Evolutionary conservation across 2,797 vertebrate species (phyloP).

Genomic region (Phyllotis vaccarum): DNA sequence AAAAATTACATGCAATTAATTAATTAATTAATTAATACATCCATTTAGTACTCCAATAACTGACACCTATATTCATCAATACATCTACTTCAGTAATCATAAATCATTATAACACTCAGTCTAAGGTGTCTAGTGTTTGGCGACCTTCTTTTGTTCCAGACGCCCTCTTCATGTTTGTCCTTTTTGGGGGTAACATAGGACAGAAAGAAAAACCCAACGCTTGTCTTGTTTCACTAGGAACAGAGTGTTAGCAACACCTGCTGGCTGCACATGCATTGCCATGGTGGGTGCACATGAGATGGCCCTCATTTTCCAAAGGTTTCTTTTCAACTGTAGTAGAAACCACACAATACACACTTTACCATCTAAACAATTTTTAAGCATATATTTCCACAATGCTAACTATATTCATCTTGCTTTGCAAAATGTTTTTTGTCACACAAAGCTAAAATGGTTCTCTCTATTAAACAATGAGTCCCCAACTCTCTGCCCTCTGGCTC

Average conservation of each 20-base stretch:
- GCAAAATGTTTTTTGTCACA: not conserved
- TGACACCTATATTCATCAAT: not conserved
- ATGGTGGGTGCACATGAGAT: not conserved
- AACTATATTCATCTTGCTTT: not conserved
- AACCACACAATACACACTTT: not conserved
- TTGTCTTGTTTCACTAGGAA: not conserved
- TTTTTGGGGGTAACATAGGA: conserved; percentile 10
- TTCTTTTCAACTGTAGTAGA: conserved; percentile 39
- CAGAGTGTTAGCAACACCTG: not conserved
- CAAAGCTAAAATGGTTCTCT: not conserved
- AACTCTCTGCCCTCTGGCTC: not conserved
- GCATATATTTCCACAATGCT: not conserved
- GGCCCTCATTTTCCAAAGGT: not conserved
- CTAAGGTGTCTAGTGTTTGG: not conserved
- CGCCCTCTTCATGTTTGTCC: not conserved
- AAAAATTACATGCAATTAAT: conserved; percentile 13
- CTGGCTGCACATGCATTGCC: not conserved
- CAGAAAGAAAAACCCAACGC: not conserved
- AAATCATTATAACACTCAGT: conserved; percentile 10
- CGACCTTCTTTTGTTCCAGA: not conserved
- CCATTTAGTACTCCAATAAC: conserved; percentile 35
- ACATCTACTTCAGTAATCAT: conserved; percentile 11
- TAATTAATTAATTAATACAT: too few relatives aligned
- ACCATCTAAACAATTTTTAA: conserved; percentile 22
- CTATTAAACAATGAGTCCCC: not conserved